Evolutionary conservation across 2,888 invertebrate species (phyloP).

Genomic region (Onchidella celtica): DNA sequence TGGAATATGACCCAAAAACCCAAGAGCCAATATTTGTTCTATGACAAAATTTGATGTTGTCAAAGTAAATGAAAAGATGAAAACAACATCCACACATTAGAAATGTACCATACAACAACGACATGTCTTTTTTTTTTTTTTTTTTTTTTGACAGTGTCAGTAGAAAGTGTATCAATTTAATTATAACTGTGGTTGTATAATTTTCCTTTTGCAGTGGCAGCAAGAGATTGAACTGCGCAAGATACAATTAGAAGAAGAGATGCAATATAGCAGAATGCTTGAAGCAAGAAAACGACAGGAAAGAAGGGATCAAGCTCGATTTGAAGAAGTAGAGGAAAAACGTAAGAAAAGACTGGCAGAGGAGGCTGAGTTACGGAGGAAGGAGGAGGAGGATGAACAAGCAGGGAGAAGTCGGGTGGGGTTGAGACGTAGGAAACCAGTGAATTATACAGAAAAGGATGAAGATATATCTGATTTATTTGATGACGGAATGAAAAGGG

Average conservation of each 20-base stretch:
- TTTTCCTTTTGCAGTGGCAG: slow-evolving; percentile 39
- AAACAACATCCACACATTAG: too few species aligned
- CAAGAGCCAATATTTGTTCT: too few species aligned
- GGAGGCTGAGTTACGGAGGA: slow-evolving; percentile 33
- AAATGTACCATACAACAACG: too few species aligned
- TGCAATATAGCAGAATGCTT: slow-evolving; percentile 38
- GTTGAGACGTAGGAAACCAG: slow-evolving; percentile 42
- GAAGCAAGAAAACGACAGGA: slow-evolving; percentile 34
- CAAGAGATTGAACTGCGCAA: slow-evolving; percentile 49
- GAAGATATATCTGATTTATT: slow-evolving; percentile 49
- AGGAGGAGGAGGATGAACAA: slow-evolving; percentile 44
- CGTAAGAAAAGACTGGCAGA: slow-evolving; percentile 37
- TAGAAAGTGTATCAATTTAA: too few species aligned
- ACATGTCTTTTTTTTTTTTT: too few species aligned
- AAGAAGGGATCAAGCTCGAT: slow-evolving; percentile 15
- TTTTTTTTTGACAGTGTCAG: too few species aligned
- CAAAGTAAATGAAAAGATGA: too few species aligned
- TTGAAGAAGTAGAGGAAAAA: slow-evolving; percentile 34
- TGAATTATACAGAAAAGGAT: slow-evolving; percentile 50
- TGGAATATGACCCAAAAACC: too few species aligned
- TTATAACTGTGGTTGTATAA: too few species aligned
- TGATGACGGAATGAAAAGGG: neutral
- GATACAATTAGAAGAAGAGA: slow-evolving; percentile 45
- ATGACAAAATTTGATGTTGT: too few species aligned
- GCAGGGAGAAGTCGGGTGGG: slow-evolving; percentile 41